Base-by-base conservation (phyloP, 2,888 invertebrate species). In the Ornithoptera alexandrae region DNA sequence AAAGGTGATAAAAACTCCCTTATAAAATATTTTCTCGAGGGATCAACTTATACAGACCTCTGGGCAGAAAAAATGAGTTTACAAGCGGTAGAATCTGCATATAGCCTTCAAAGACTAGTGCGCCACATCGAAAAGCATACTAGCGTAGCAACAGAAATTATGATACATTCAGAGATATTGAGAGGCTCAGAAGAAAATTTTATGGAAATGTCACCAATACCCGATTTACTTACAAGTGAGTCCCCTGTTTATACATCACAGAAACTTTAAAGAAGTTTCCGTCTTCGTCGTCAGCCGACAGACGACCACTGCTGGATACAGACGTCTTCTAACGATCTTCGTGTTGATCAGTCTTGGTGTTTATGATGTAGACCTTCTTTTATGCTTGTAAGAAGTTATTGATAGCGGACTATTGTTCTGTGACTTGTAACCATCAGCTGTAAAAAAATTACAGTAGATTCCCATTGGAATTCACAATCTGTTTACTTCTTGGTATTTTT, bases 11-110 rank as follows among this genome's bases (percentile, higher is more conserved):
- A 82, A 68, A 84, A 84, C 66, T 80, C 84, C 0, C 69, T 90
- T 5, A 84, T 90, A 2, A 80, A 85, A 72, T 85, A 87, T 73
- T 87, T 88, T 70, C 77, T 91, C 10, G 86, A 87, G 8, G 85
- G 85, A 24, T 79, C 86, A 0, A 77, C 83, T 65, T 87, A 84
- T 42, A 83, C 80, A 5, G 83, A 83, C 1, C 77, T 83, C 18
- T 87, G 84, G 84, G 71, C 79, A 2, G 79, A 79, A 22, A 80
- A 80, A 8, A 83, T 76, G 61, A 88, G 87, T 7, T 83, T 88
- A 0, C 73, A 77, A 6, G 81, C 81, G 1, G 68, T 90, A 53
- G 84, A 89, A 1, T 81, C 84, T 0, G 82, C 85, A 0, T 82
- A 82, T 53, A 85, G 80, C 20, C 71, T 92, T 17, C 84, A 89